A percentile compares a stretch with the other conserved stretches of the same genome.
phyloP scores from a whole-genome alignment of 2,888 invertebrate species.

The Synanthedon myopaeformis region DNA sequence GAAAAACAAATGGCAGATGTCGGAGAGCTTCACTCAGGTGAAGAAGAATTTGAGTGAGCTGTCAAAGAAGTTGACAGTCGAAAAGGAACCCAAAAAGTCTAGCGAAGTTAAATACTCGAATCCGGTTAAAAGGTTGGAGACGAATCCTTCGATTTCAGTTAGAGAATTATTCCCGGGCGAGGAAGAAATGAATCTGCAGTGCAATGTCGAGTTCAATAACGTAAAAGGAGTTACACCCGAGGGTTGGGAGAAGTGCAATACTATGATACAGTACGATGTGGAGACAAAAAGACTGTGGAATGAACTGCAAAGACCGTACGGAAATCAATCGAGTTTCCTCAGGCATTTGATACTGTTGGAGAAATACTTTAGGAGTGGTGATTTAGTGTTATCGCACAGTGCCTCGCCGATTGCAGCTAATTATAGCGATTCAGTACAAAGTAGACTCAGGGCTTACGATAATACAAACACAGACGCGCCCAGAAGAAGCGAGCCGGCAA shows the following conservation, averaged over 20 bases:
- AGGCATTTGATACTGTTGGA: conserved; percentile 84
- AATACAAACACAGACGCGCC: conserved; percentile 56
- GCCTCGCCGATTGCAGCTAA: conserved; percentile 81
- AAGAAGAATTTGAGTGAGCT: conserved; percentile 61
- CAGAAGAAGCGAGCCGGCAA: conserved; percentile 32
- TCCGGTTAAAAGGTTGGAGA: conserved; percentile 76
- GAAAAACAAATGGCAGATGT: conserved; percentile 66
- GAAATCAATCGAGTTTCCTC: conserved; percentile 87
- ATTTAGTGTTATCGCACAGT: conserved; percentile 78
- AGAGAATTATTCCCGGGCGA: conserved; percentile 85
- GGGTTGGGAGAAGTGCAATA: conserved; percentile 86
- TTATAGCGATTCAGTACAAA: conserved; percentile 85
- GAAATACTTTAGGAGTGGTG: conserved; percentile 86
- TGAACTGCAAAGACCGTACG: conserved; percentile 86
- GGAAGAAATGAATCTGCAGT: conserved; percentile 82
- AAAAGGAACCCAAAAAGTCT: conserved; percentile 51
- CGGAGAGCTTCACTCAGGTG: conserved; percentile 62
- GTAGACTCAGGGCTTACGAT: conserved; percentile 82
- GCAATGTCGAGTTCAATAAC: conserved; percentile 80
- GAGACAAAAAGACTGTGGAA: conserved; percentile 87
- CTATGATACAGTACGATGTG: conserved; percentile 83
- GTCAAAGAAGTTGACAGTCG: conserved; percentile 46
- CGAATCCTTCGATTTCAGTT: conserved; percentile 86
- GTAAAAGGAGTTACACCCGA: conserved; percentile 81
- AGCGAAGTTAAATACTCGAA: conserved; percentile 62